A percentile compares a stretch with the other conserved stretches of the same genome.
Conservation (phyloP, 2,113 vertebrate species). For the Oncorhynchus keta region DNA sequence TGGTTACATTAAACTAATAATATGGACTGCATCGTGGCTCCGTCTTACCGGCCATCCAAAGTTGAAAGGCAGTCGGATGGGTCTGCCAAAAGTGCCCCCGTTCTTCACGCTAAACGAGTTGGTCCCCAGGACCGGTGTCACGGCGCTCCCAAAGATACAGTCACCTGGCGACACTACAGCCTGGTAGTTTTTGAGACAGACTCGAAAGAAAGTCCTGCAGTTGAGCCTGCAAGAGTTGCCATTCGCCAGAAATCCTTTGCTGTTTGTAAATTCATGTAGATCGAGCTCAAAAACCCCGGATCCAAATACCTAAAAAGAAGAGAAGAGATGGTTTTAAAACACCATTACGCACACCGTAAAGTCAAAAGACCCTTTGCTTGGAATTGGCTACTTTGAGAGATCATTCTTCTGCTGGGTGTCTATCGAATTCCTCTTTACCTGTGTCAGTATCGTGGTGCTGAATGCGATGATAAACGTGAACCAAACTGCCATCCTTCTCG, state of each 20-base stretch:
- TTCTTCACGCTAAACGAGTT: constrained; percentile 85
- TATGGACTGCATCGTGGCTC: background rate
- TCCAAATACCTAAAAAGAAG: constrained; percentile 80
- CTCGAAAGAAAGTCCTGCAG: constrained; percentile 94
- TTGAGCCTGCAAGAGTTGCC: constrained; percentile 82
- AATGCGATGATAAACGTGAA: constrained; percentile 81
- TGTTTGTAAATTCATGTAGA: constrained; percentile 91
- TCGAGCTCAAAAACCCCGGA: constrained; percentile 95
- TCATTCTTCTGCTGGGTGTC: background rate
- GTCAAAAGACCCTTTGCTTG: background rate
- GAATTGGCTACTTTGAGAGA: background rate
- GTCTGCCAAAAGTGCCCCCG: constrained; percentile 75
- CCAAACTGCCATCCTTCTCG: constrained; percentile 81
- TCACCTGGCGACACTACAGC: constrained; percentile 84
- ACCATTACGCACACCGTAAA: constrained; percentile 2
- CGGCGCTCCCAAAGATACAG: constrained; percentile 91
- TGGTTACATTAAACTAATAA: background rate
- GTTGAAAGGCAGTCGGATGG: constrained; percentile 89
- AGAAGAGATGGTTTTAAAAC: constrained; percentile 43
- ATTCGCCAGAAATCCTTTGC: constrained; percentile 82
- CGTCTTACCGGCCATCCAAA: constrained; percentile 98
- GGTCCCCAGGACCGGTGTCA: constrained; percentile 87
- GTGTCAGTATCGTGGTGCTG: constrained; percentile 79
- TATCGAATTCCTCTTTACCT: constrained; percentile 77
- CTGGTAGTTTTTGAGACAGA: constrained; percentile 97